Base-by-base conservation (phyloP, 1,140 invertebrate genomes). In the Drosophila equinoxialis region DNA sequence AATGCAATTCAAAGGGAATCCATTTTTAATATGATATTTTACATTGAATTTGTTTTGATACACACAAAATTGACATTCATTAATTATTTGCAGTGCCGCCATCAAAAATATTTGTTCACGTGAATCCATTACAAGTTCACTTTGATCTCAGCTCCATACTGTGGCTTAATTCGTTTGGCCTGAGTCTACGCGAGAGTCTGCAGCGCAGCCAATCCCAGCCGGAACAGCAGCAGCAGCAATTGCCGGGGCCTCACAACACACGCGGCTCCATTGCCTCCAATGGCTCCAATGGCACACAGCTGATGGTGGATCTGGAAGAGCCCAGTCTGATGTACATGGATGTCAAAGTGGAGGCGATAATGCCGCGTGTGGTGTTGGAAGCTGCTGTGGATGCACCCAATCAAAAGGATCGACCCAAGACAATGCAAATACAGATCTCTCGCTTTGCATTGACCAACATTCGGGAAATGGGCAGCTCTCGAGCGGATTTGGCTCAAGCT, bases 151-250 rank as follows among this genome's bases (percentile, higher is more conserved):
- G 95, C 65, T 98, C 97, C 30, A 93, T 97, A 71, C 92, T 99
- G 20, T 99, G 98, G 98, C 94, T 98, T 33, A 98, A 98, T 92
- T 96, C 97, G n/a, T 99, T 99, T 92, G 94, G 95, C 48, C 94
- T 98, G 45, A 98, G 97, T 93, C 94, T 99, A 20, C 95, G 96
- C 85, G 94, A 97, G 75, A 96, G 96, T 57, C 92, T 98, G 65
- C 84, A 93, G 57, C 90, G 81, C 33, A 93, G 20, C 2, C 45
- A 51, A 23, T 10, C 17, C 92, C 67, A 93, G 93, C 83, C 93
- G 92, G 61, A 92, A 91, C 90, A 87, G 65, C 63, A 23, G 20
- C 20, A 23, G 20, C 20, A 77, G 60, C 30, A 81, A 67, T 13
- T 81, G 81, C 65, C 64, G n/a, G 59, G 68, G 0, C 69, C 57